Conservation (phyloP, 1,140 invertebrate genomes). For the Littorina saxatilis region DNA sequence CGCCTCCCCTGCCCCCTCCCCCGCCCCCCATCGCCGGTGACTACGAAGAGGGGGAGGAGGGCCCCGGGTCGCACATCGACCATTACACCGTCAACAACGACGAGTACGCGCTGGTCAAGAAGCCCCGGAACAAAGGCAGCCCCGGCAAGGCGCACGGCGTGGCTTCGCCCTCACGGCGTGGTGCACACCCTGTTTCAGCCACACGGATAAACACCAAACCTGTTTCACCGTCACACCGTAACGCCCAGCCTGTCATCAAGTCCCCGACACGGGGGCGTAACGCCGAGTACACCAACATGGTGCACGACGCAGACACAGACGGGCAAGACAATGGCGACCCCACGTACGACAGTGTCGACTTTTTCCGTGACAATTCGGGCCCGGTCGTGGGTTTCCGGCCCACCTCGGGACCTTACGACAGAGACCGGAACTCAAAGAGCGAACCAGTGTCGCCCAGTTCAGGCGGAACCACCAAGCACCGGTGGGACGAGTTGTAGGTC, state of each 20-base stretch:
- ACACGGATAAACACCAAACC: no score
- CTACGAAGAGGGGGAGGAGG: background rate
- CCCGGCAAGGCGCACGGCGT: no score
- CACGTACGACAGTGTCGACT: background rate
- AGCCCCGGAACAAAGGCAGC: background rate
- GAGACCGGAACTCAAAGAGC: constrained; percentile 3
- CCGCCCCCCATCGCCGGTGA: background rate
- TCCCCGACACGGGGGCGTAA: no score
- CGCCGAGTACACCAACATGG: no score
- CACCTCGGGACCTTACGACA: constrained; percentile 44
- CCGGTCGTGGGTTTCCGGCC: constrained; percentile 34
- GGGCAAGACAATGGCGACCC: background rate
- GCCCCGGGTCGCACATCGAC: background rate
- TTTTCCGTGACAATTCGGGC: background rate
- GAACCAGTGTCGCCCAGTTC: constrained; percentile 22
- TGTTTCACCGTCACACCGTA: no score
- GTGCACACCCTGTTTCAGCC: no score
- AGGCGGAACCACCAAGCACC: background rate
- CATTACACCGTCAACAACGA: constrained; percentile 45
- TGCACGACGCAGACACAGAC: background rate
- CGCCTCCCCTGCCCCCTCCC: background rate
- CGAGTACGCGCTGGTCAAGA: constrained; percentile 44
- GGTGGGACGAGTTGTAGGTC: constrained; percentile 27
- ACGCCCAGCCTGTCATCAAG: no score
- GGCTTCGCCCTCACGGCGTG: no score